These are phyloP conservation scores for Busseola fusca DNA, from an alignment of 2,888 invertebrate species.

Conservation along the genomic window DNA sequence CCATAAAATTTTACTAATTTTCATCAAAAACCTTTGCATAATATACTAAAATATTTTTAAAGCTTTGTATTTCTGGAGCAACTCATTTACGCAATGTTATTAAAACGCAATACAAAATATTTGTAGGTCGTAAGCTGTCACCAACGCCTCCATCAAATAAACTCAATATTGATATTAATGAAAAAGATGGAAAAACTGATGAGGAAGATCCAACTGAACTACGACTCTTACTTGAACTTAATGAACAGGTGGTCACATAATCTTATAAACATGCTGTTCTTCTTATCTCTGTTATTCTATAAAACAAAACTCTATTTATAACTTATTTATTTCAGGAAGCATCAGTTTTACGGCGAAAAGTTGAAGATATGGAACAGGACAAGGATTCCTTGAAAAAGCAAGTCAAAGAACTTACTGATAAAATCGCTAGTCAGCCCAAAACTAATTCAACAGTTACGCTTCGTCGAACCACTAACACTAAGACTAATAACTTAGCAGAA, in stretches of 20 bases:
- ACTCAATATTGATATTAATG: conserved; percentile 90
- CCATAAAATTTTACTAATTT: conserved; percentile 62
- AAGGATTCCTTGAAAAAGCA: conserved; percentile 92
- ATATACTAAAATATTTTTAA: conserved; percentile 49
- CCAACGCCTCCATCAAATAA: conserved; percentile 91
- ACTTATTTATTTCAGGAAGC: conserved; percentile 90
- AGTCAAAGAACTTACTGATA: conserved; percentile 93
- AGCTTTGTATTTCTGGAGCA: conserved; percentile 42
- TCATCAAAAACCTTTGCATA: conserved; percentile 54
- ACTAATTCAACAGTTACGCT: conserved; percentile 74
- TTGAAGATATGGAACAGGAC: conserved; percentile 95
- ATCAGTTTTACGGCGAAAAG: conserved; percentile 93
- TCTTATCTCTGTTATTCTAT: neutral
- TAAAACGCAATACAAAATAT: conserved; percentile 48
- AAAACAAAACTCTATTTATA: neutral
- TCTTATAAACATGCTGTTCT: conserved; percentile 4
- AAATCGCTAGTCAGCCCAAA: conserved; percentile 87
- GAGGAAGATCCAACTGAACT: conserved; percentile 95
- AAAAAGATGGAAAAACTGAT: conserved; percentile 93
- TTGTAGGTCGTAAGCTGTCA: conserved; percentile 91
- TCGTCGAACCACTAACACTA: conserved; percentile 75
- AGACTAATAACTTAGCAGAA: conserved; percentile 88
- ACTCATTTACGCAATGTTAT: conserved; percentile 8
- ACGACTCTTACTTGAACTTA: conserved; percentile 95
- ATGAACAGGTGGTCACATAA: conserved; percentile 91